Evolutionary conservation across 2,113 vertebrate genomes (phyloP).

Genomic region (Cichladusa arquata): DNA sequence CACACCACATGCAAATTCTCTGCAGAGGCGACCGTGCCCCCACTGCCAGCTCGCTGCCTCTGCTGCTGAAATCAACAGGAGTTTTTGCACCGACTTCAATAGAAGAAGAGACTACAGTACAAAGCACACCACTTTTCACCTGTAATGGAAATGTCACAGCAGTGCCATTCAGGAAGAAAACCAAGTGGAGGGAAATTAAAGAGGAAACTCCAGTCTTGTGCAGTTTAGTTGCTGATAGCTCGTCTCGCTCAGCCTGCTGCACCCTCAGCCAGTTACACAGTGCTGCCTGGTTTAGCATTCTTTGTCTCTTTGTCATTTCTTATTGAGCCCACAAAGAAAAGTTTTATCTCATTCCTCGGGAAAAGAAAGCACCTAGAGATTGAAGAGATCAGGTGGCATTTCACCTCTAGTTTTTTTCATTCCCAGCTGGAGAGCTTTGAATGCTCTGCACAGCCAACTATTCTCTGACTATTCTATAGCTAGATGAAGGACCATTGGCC

Average conservation of each 20-base stretch:
- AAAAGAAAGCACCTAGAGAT: constrained; percentile 36
- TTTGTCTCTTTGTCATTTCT: constrained; percentile 38
- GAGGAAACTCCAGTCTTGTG: constrained; percentile 54
- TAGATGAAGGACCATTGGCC: constrained; percentile 55
- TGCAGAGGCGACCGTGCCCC: not conserved
- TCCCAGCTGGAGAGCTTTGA: constrained; percentile 45
- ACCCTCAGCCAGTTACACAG: not conserved
- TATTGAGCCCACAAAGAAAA: constrained; percentile 39
- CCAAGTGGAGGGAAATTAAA: constrained; percentile 63
- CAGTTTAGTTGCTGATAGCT: constrained; percentile 53
- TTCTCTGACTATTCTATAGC: constrained; percentile 34
- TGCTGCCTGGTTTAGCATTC: constrained; percentile 55
- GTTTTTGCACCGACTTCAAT: not conserved
- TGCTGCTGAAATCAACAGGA: constrained; percentile 34
- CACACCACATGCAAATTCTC: not conserved
- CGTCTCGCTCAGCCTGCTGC: constrained; percentile 33
- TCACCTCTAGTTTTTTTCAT: constrained; percentile 40
- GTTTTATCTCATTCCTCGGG: constrained; percentile 23
- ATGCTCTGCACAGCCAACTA: constrained; percentile 23
- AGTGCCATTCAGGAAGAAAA: constrained; percentile 1
- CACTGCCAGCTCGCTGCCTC: not conserved
- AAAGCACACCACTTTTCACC: constrained; percentile 43
- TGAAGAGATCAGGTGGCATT: constrained; percentile 35
- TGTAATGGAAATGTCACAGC: constrained; percentile 59
- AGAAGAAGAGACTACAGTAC: constrained; percentile 6